Conservation (phyloP, 1,140 invertebrate genomes). For the Araneus ventricosus region DNA sequence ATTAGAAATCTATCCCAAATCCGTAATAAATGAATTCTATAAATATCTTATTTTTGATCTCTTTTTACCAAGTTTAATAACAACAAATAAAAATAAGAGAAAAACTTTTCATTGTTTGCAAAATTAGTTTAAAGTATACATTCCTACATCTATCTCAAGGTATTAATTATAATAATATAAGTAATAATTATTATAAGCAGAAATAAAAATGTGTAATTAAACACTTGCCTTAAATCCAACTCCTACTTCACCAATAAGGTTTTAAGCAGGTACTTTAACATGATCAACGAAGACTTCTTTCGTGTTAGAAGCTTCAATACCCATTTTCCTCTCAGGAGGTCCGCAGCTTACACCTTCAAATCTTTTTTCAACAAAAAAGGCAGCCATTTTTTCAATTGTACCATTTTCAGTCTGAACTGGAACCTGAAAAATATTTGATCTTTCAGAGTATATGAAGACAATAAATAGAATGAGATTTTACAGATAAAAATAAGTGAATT, state of each 20-base stretch:
- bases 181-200: too few relatives aligned
- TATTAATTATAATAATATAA: too few relatives aligned
- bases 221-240: slow-evolving; percentile 93
- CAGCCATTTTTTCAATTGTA: slow-evolving; percentile 89
- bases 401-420: slow-evolving; percentile 82
- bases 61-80: too few relatives aligned
- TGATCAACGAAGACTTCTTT: slow-evolving; percentile 98
- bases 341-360: slow-evolving; percentile 97
- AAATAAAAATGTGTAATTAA: background rate
- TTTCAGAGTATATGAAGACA: too few relatives aligned
- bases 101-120: too few relatives aligned
- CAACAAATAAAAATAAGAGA: too few relatives aligned
- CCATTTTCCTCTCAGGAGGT: slow-evolving; percentile 99
- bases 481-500: background rate
- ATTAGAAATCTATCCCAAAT: too few relatives aligned
- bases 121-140: too few relatives aligned
- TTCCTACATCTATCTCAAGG: too few relatives aligned
- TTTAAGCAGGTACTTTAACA: slow-evolving; percentile 95
- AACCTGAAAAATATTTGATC: slow-evolving; percentile 80
- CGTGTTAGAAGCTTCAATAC: slow-evolving; percentile 98
- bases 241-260: slow-evolving; percentile 95
- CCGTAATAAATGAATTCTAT: too few relatives aligned
- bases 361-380: slow-evolving; percentile 96
- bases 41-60: too few relatives aligned
- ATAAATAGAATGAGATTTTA: background rate